These are phyloP conservation scores for Xanthia icteritia DNA, from an alignment of 2,888 invertebrate species.

Conservation along the genomic window DNA sequence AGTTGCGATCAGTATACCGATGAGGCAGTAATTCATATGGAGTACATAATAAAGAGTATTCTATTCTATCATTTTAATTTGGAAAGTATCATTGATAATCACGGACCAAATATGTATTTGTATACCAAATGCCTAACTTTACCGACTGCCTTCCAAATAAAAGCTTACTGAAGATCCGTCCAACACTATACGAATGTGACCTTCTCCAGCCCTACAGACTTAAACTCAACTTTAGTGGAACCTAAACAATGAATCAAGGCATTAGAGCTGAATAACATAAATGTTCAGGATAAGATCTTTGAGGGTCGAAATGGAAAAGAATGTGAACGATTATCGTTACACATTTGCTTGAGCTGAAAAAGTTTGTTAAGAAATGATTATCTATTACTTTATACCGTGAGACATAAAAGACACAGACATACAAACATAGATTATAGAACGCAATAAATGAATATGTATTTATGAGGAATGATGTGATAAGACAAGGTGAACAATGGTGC, in stretches of 20 bases:
- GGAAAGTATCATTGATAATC: background rate
- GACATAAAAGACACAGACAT: background rate
- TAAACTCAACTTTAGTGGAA: constrained; percentile 43
- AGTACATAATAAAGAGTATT: too few species aligned
- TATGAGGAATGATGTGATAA: too few species aligned
- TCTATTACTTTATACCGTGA: background rate
- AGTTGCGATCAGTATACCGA: too few species aligned
- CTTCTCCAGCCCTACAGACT: constrained; percentile 27
- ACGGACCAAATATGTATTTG: too few species aligned
- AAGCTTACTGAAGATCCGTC: background rate
- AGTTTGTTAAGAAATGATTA: background rate
- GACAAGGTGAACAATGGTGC: too few species aligned
- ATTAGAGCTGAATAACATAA: constrained; percentile 35
- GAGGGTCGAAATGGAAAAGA: constrained; percentile 41
- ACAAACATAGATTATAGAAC: too few species aligned
- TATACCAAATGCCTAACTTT: background rate
- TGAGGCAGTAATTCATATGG: too few species aligned
- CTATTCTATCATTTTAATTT: too few species aligned
- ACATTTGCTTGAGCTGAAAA: background rate
- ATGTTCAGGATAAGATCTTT: constrained; percentile 42
- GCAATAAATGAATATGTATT: too few species aligned
- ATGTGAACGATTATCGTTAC: constrained; percentile 22
- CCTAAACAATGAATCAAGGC: constrained; percentile 50
- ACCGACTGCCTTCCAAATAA: background rate
- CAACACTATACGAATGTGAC: constrained; percentile 4